These are phyloP conservation scores for Agonum fuliginosum DNA, from an alignment of 2,888 invertebrate genomes.

Conservation along the genomic window DNA sequence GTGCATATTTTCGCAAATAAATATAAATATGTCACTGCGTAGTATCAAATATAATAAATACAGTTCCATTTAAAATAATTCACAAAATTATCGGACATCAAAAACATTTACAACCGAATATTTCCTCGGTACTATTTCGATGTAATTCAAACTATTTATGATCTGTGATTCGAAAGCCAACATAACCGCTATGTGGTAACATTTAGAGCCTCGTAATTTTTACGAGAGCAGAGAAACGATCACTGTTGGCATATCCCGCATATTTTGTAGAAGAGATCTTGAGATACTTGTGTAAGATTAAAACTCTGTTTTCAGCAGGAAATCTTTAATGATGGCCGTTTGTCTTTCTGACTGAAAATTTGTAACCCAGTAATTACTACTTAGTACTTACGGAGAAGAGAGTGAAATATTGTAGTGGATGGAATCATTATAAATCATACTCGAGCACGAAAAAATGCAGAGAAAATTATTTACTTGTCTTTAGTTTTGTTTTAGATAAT, in stretches of 20 bases:
- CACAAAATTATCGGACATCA: background rate
- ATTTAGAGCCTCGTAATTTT: background rate
- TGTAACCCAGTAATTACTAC: background rate
- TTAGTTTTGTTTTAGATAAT: background rate
- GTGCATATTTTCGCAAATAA: background rate
- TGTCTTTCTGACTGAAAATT: conserved; percentile 4
- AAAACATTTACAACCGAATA: no score
- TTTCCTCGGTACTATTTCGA: background rate
- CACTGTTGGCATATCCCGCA: background rate
- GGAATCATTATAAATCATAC: background rate
- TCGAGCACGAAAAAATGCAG: background rate
- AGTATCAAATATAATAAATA: background rate
- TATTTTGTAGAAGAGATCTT: background rate
- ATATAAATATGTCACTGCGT: background rate
- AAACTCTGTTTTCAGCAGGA: background rate
- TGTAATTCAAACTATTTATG: background rate
- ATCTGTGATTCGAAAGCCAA: background rate
- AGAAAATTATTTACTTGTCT: background rate
- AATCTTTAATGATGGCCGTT: conserved; percentile 1
- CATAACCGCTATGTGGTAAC: background rate
- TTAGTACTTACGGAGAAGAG: conserved; percentile 7
- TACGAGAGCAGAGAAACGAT: background rate
- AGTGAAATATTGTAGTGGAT: conserved; percentile 5
- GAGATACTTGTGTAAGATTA: background rate
- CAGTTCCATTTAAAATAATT: background rate